Evolutionary conservation across 2,113 vertebrate species (phyloP), one percentile per base, ranked within the genome.

Genomic region (Turdus rufiventris): DNA sequence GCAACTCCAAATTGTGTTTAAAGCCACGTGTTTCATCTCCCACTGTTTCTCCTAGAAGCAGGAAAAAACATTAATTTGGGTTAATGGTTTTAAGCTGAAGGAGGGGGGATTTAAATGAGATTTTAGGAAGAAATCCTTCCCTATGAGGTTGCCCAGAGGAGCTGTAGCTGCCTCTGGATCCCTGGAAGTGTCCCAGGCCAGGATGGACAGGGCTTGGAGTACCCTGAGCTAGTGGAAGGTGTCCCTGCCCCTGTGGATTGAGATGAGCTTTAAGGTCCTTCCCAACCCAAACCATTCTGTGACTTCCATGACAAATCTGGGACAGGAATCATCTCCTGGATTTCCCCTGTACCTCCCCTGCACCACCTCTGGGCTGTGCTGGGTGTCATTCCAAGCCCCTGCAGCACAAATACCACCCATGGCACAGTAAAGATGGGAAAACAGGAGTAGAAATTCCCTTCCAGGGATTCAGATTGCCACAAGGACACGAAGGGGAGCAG

Each of bases 401-500:
- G 2, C 34, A 43, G 58, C 67, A 71, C 38, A 47, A 65, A 20
- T 8, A 9, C 9, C 34, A 10, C 26, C 11, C 25, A 14, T 14
- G 56, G 47, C 8, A 2, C 10, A n/a, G 26, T 18, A 24, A 60
- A 43, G 33, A 7, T 71, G 57, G 65, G 47, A 74, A 66, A 91
- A 42, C 12, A 78, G 38, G 54, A 60, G 23, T 9, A 42, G 34
- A 66, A 89, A 74, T 34, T n/a, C 42, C 20, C 28, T 28, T 58
- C 12, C 28, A 29, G 45, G 33, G 38, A 14, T 58, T 13, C 33
- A 43, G 48, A 3, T 21, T 47, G 13, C 61, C 11, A 8, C 7
- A 14, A 57, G 70, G 61, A 42, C 25, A 18, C 0, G 0, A 38
- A 47, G 47, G 8, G 25, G n/a, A 84, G 9, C 0, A 0, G 5